Conservation (phyloP, 2,888 invertebrate genomes). For the Apodemia mormo region DNA sequence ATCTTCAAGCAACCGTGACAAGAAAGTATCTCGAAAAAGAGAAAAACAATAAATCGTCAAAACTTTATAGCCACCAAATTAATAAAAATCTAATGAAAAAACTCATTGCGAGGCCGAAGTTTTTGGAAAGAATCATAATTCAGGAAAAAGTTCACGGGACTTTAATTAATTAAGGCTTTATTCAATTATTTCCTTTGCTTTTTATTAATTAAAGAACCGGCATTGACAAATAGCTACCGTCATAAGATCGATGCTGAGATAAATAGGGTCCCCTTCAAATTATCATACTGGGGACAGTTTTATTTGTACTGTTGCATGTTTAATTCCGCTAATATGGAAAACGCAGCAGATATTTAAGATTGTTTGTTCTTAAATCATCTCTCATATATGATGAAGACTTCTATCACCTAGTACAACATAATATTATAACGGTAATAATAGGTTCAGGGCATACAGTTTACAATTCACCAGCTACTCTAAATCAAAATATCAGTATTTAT, state of each 20-base stretch:
- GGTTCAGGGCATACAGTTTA: too few species aligned
- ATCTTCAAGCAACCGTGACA: background rate
- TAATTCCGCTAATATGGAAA: too few species aligned
- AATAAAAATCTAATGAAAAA: slow-evolving; percentile 18
- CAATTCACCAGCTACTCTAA: too few species aligned
- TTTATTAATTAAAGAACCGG: slow-evolving; percentile 77
- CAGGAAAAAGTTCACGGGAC: slow-evolving; percentile 57
- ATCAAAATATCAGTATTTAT: too few species aligned
- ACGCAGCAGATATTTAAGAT: too few species aligned
- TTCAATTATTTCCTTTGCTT: slow-evolving; percentile 65
- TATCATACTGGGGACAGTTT: slow-evolving; percentile 18
- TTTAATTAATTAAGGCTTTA: slow-evolving; percentile 75
- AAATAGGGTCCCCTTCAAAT: slow-evolving; percentile 43
- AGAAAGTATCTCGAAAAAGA: background rate
- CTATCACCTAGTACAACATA: too few species aligned
- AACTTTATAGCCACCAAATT: slow-evolving; percentile 15
- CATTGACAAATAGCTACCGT: slow-evolving; percentile 79
- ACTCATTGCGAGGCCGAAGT: slow-evolving; percentile 5
- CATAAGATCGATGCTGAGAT: slow-evolving; percentile 71
- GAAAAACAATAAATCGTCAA: background rate
- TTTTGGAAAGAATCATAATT: slow-evolving; percentile 65
- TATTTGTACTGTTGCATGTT: background rate
- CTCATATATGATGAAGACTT: too few species aligned
- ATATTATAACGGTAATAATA: too few species aligned
- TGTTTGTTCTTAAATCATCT: too few species aligned